Evolutionary conservation across 2,797 vertebrate genomes (phyloP).

Genomic region (Yasuhikotakia modesta): DNA sequence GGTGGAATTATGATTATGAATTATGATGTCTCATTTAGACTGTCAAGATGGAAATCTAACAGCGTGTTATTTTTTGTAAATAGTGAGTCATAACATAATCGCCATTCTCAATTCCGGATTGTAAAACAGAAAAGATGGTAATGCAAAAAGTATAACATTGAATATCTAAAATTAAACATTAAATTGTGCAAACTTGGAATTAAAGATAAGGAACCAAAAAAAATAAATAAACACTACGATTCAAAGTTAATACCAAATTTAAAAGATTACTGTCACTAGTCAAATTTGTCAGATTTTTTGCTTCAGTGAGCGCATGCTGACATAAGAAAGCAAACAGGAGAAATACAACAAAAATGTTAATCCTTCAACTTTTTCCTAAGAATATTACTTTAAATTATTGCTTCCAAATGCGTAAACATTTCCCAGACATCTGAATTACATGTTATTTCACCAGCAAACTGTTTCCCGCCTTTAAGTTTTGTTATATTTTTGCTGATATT

Average conservation of each 20-base stretch:
- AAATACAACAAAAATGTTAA: no score
- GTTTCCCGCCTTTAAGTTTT: background rate
- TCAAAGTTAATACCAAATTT: no score
- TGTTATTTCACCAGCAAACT: background rate
- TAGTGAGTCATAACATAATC: background rate
- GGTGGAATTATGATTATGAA: conserved; percentile 25
- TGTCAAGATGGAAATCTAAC: background rate
- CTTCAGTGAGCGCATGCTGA: no score
- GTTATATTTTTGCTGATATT: background rate
- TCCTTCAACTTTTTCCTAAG: no score
- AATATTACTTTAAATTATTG: no score
- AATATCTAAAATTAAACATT: background rate
- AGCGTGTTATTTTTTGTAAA: background rate
- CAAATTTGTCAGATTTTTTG: no score
- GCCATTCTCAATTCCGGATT: background rate
- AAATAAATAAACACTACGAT: no score
- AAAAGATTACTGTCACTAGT: no score
- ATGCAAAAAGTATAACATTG: background rate
- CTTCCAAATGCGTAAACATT: background rate
- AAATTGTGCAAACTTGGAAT: background rate
- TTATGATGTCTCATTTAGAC: conserved; percentile 2
- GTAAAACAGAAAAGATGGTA: background rate
- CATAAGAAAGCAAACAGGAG: no score
- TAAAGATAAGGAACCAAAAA: no score
- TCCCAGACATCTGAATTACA: background rate